A percentile compares a stretch with the other conserved stretches of the same genome.
These are phyloP conservation scores for Phalacrocorax brasilianus DNA, from an alignment of 2,113 vertebrate genomes.

Conservation along the genomic window DNA sequence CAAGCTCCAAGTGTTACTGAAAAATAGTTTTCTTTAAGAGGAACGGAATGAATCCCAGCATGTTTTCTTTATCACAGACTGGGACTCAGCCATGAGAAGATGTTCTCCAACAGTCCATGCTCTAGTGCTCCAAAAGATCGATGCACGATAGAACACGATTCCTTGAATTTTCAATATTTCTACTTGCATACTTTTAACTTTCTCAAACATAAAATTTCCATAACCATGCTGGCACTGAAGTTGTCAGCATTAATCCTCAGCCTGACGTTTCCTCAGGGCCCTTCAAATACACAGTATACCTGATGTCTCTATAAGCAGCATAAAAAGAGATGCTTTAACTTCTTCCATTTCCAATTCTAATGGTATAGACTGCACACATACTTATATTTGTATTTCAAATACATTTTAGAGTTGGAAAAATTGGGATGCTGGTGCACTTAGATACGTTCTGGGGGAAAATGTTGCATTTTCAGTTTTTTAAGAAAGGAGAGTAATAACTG, in stretches of 20 bases:
- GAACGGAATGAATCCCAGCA: background rate
- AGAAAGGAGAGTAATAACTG: background rate
- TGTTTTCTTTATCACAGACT: background rate
- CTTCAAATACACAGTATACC: background rate
- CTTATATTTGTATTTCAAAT: background rate
- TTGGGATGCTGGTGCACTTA: background rate
- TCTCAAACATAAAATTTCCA: background rate
- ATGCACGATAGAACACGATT: background rate
- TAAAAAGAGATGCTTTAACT: background rate
- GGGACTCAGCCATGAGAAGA: background rate
- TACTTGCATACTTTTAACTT: background rate
- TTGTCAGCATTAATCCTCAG: background rate
- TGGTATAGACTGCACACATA: background rate
- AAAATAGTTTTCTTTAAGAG: background rate
- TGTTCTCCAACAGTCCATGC: background rate
- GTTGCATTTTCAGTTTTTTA: background rate
- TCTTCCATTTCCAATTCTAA: background rate
- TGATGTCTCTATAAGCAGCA: background rate
- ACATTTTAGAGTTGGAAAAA: background rate
- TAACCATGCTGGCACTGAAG: background rate
- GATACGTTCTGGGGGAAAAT: background rate
- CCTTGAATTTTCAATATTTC: background rate
- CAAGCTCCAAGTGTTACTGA: background rate
- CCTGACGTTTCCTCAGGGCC: background rate
- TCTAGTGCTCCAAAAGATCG: background rate